Base-by-base conservation (phyloP, 2,888 invertebrate species). In the Chorisops tibialis region DNA sequence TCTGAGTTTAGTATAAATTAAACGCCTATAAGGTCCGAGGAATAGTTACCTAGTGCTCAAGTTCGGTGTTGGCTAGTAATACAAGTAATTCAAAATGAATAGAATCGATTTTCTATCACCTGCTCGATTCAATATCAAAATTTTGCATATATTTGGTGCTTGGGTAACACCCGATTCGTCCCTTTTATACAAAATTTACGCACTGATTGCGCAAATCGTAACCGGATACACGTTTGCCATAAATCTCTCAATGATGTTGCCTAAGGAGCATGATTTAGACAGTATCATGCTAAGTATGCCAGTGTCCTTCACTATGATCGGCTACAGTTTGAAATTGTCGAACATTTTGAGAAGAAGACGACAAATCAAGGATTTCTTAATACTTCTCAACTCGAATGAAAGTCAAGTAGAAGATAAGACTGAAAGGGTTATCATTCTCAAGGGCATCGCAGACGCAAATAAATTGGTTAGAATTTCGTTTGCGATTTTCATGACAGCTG, bases 81-180 rank as follows among this genome's bases (percentile, higher is more conserved):
- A n/a, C n/a, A n/a, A n/a, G n/a, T n/a, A 14, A 41, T 41, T 41
- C 41, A 48, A 48, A 22, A 60, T 50, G 60, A 39, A 41, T 3
- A 2, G 12, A 21, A 16, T 60, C 19, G 43, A 60, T 41, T 60
- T 38, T 16, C 14, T 50, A 11, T 35, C 35, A 41, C 38, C 60
- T 16, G 30, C 30, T 3, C 49, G 30, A 24, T 60, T 60, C 24
- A 50, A 22, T 14, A 50, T 60, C 14, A 19, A 38, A 4, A 5
- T 50, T 14, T 21, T 60, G 11, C 16, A 39, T 22, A n/a, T 50
- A 37, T 41, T 22, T n/a, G 60, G 60, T 9, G 16, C 24, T n/a
- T 60, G 60, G 60, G 38, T 60, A 14, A 50, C 49, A 9, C 49
- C 60, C 4, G 24, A 50, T n/a, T 37, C 49, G 18, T 14, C 48